Percentiles rank a stretch among this genome's conserved stretches.
Evolutionary conservation across 2,113 vertebrate genomes (phyloP).

Genomic region (Ciconia stormi): DNA sequence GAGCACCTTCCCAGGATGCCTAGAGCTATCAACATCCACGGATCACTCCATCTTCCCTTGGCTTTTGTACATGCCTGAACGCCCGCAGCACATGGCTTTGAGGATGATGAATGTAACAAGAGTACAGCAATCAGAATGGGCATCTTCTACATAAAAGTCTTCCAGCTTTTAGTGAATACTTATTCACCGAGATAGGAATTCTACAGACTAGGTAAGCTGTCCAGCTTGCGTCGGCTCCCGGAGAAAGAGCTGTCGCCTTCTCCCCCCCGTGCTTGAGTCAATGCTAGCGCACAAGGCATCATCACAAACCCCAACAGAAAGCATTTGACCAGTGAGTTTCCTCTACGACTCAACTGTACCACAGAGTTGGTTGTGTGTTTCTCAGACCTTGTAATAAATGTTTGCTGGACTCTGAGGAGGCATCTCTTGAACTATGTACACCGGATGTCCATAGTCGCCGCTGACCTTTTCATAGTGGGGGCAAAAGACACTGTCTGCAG

Average conservation of each 20-base stretch:
- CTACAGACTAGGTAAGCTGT: constrained; percentile 79
- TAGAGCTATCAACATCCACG: constrained; percentile 65
- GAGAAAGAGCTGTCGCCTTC: constrained; percentile 57
- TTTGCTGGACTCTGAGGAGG: constrained; percentile 98
- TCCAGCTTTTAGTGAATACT: constrained; percentile 72
- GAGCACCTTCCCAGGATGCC: constrained; percentile 54
- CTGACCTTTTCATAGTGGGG: constrained; percentile 99
- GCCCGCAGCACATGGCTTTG: constrained; percentile 74
- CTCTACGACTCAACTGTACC: constrained; percentile 72
- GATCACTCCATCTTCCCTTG: constrained; percentile 69
- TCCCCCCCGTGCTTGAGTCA: constrained; percentile 70
- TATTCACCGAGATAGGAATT: constrained; percentile 66
- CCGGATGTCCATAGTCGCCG: constrained; percentile 98
- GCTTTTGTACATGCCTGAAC: constrained; percentile 72
- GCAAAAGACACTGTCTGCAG: constrained; percentile 99
- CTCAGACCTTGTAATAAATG: constrained; percentile 99
- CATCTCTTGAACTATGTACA: constrained; percentile 99
- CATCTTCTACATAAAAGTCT: constrained; percentile 73
- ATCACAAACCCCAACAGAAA: constrained; percentile 73
- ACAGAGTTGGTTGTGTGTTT: constrained; percentile 42
- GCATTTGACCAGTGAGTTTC: constrained; percentile 75
- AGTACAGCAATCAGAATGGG: constrained; percentile 71
- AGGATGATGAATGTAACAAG: constrained; percentile 68
- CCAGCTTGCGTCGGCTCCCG: constrained; percentile 66
- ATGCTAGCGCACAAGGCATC: constrained; percentile 71